phyloP scores from a whole-genome alignment of 2,888 invertebrate species.

The Platycheirus albimanus region DNA sequence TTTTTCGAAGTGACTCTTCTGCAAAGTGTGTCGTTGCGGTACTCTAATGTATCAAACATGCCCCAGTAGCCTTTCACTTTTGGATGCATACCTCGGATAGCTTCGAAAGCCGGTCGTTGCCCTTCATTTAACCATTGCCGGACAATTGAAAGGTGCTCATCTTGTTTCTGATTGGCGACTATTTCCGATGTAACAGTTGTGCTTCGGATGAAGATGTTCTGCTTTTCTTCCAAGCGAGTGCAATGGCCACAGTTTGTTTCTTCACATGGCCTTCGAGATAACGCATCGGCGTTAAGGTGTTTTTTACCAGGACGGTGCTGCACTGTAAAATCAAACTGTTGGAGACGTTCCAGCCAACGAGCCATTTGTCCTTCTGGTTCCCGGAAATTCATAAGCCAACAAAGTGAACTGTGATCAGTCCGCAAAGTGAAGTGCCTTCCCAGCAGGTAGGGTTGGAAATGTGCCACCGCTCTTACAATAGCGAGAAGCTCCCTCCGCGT shows the following conservation, averaged over 20 bases:
- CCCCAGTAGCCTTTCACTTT: not conserved
- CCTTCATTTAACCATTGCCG: not conserved
- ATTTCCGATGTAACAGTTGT: constrained; percentile 14
- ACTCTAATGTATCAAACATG: not conserved
- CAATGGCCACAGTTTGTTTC: not conserved
- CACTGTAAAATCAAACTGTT: not conserved
- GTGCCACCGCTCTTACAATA: constrained; percentile 53
- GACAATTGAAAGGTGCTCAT: not conserved
- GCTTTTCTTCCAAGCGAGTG: not conserved
- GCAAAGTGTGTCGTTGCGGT: not conserved
- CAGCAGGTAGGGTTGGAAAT: constrained; percentile 13
- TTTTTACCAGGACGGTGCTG: not conserved
- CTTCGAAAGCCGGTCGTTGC: not conserved
- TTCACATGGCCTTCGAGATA: not conserved
- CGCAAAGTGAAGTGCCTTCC: constrained; percentile 1
- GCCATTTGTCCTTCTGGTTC: constrained; percentile 1
- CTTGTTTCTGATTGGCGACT: not conserved
- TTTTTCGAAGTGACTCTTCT: constrained; percentile 22
- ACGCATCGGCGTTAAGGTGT: constrained; percentile 60
- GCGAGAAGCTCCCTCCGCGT: constrained; percentile 70
- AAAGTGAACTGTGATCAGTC: not conserved
- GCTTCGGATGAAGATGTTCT: not conserved
- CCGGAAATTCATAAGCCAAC: not conserved
- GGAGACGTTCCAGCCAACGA: not conserved
- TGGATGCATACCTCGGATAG: not conserved